Conservation (phyloP, 92 coral and sea anemone genomes). For the Porites evermanni region DNA sequence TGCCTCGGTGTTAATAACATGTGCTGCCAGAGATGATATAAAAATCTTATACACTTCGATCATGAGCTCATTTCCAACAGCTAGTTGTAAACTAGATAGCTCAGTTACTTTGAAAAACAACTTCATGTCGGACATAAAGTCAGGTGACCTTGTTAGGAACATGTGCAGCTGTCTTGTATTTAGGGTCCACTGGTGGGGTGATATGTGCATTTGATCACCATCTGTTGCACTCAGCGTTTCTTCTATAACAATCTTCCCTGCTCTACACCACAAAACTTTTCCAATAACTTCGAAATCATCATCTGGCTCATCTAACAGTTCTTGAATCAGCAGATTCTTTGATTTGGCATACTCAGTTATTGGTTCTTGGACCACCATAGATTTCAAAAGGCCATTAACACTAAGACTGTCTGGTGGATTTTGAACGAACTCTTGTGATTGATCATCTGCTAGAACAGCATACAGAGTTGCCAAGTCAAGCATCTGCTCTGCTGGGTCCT, state of each 20-base stretch:
- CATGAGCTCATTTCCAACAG: conserved; percentile 49
- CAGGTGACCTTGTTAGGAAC: conserved; percentile 43
- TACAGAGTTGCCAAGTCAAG: background rate
- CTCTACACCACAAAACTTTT: background rate
- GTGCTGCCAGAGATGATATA: conserved; percentile 1
- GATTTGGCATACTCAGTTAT: background rate
- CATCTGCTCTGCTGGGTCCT: background rate
- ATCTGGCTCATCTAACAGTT: background rate
- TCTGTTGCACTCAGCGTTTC: background rate
- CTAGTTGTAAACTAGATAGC: conserved; percentile 8
- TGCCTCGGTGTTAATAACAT: background rate
- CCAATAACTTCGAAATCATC: background rate
- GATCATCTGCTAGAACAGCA: background rate
- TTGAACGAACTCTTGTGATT: background rate
- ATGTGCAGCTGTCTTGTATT: background rate
- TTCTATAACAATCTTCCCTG: background rate
- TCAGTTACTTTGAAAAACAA: conserved; percentile 9
- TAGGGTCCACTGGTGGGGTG: background rate
- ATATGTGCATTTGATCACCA: background rate
- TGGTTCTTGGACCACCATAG: background rate
- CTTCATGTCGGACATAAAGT: conserved; percentile 20
- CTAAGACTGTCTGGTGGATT: background rate
- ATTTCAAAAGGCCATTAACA: background rate
- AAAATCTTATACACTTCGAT: conserved; percentile 22
- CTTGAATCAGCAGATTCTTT: background rate